phyloP scores from a whole-genome alignment of 2,797 vertebrate species.

The Phalanger gymnotis region DNA sequence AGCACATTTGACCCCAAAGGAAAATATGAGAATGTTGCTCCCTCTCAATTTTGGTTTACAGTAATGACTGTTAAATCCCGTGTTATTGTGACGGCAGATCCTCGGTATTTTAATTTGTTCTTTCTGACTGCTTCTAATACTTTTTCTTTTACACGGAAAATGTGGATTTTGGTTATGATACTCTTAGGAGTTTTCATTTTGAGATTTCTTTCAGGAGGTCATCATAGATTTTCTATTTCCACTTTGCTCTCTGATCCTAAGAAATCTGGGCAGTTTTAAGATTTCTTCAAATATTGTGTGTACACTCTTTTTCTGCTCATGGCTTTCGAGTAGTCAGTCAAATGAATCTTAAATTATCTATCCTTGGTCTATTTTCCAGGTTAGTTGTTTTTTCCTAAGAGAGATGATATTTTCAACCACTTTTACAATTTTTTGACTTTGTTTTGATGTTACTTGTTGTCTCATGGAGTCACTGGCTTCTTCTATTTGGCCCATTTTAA shows the following conservation, averaged over 20 bases:
- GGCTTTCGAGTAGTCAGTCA: background rate
- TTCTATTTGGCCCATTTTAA: background rate
- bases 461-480: background rate
- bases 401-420: background rate
- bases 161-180: background rate
- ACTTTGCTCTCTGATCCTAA: background rate
- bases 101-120: background rate
- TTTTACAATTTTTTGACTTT: background rate
- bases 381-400: background rate
- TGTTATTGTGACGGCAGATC: background rate
- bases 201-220: background rate
- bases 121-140: background rate
- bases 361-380: background rate
- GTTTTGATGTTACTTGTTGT: background rate
- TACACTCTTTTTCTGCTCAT: background rate
- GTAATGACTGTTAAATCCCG: background rate
- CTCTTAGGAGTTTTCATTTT: background rate
- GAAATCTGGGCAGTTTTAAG: background rate
- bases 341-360: background rate
- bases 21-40: background rate
- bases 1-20: background rate
- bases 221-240: background rate
- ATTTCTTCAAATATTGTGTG: background rate
- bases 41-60: background rate
- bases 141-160: background rate